Evolutionary conservation across 2,888 invertebrate genomes (phyloP).

Genomic region (Scrobipalpa costella): DNA sequence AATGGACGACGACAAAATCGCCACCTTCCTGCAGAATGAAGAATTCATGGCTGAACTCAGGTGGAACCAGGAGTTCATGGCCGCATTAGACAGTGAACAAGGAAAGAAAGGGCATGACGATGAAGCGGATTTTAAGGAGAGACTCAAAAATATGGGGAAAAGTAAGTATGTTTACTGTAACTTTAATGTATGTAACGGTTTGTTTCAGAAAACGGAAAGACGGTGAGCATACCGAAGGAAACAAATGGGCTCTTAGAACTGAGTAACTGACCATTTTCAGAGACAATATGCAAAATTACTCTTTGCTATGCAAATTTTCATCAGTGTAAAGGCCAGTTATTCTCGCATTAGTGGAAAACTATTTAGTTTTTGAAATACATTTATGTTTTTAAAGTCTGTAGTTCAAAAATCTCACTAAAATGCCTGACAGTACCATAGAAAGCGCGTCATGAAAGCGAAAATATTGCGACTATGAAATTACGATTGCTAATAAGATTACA

Average conservation of each 20-base stretch:
- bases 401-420: neutral
- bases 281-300: neutral
- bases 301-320: neutral
- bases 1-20: conserved; percentile 92
- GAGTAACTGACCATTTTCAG: too few species aligned
- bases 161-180: conserved; percentile 62
- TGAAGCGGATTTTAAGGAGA: conserved; percentile 88
- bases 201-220: neutral
- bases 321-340: too few species aligned
- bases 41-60: conserved; percentile 93
- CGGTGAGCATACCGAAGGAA: too few species aligned
- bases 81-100: conserved; percentile 89
- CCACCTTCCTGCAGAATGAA: conserved; percentile 93
- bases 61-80: conserved; percentile 93
- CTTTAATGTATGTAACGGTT: neutral
- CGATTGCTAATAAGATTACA: conserved; percentile 2
- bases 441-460: conserved; percentile 6
- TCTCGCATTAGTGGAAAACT: too few species aligned
- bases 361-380: neutral
- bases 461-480: conserved; percentile 1
- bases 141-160: conserved; percentile 91
- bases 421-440: neutral
- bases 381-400: neutral
- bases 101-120: conserved; percentile 80
- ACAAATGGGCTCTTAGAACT: too few species aligned